Evolutionary conservation across 2,113 vertebrate species (phyloP).

Genomic region (Poeciliopsis prolifica): DNA sequence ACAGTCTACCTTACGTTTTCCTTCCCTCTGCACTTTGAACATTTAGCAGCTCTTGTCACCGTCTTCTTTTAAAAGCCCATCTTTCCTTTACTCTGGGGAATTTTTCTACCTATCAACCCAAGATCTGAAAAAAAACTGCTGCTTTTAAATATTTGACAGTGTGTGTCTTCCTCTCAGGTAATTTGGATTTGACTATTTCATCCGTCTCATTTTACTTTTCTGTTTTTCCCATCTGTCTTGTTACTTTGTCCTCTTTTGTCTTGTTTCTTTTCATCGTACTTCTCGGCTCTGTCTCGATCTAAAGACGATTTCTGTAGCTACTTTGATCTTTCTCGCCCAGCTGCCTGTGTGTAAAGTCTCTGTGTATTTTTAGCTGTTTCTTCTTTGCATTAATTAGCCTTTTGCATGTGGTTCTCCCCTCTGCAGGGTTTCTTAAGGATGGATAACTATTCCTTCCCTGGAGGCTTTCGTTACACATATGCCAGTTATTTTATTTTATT

Average conservation of each 20-base stretch:
- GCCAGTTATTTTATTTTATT: slow-evolving; percentile 16
- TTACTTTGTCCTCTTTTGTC: slow-evolving; percentile 12
- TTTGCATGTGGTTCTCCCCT: slow-evolving; percentile 34
- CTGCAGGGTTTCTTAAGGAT: slow-evolving; percentile 16
- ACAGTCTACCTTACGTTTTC: slow-evolving; percentile 29
- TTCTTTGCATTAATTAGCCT: slow-evolving; percentile 60
- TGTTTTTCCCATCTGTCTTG: slow-evolving; percentile 32
- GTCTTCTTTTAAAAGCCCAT: slow-evolving; percentile 31
- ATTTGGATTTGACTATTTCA: slow-evolving; percentile 45
- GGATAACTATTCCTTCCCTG: slow-evolving; percentile 42
- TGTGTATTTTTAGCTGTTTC: slow-evolving; percentile 51
- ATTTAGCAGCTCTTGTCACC: slow-evolving; percentile 51
- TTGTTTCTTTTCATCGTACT: slow-evolving; percentile 26
- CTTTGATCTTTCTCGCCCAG: slow-evolving; percentile 59
- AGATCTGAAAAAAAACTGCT: slow-evolving; percentile 38
- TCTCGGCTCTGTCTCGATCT: slow-evolving; percentile 25
- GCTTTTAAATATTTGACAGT: slow-evolving; percentile 46
- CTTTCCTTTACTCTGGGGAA: slow-evolving; percentile 42
- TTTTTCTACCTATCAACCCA: slow-evolving; percentile 50
- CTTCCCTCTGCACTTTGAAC: slow-evolving; percentile 28
- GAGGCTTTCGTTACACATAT: slow-evolving; percentile 46
- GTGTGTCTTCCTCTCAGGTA: slow-evolving; percentile 26
- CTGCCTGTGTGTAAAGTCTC: slow-evolving; percentile 26
- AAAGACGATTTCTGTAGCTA: slow-evolving; percentile 3
- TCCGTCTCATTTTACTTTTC: slow-evolving; percentile 38